Evolutionary conservation across 2,797 vertebrate genomes (phyloP).

Genomic region (Myripristis murdjan): DNA sequence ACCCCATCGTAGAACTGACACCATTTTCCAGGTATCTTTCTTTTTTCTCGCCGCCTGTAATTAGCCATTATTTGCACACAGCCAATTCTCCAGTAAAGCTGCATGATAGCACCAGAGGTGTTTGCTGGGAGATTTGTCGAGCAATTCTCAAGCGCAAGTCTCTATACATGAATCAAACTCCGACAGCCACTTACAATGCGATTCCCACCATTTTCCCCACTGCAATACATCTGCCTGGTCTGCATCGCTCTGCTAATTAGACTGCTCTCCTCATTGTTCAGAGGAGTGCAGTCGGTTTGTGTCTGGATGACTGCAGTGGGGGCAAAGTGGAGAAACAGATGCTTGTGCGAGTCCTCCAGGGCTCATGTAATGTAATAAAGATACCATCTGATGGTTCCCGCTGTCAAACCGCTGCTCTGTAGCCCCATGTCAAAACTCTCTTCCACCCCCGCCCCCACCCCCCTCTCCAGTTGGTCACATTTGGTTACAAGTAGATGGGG

Average conservation of each 20-base stretch:
- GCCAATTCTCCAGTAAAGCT: no score
- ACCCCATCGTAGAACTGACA: no score
- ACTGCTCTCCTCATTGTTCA: conserved; percentile 47
- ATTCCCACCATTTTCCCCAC: neutral
- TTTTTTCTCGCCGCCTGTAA: no score
- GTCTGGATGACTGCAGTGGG: conserved; percentile 59
- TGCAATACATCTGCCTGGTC: conserved; percentile 19
- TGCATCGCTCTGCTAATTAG: conserved; percentile 47
- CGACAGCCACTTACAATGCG: neutral
- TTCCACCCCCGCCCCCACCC: conserved; percentile 25
- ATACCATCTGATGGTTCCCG: conserved; percentile 82
- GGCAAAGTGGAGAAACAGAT: conserved; percentile 74
- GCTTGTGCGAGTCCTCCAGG: conserved; percentile 71
- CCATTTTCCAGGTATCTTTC: no score
- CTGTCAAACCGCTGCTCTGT: conserved; percentile 76
- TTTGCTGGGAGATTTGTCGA: no score
- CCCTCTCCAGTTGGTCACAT: conserved; percentile 62
- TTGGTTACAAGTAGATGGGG: conserved; percentile 60
- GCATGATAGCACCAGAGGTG: no score
- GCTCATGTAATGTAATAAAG: conserved; percentile 78
- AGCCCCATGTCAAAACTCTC: conserved; percentile 59
- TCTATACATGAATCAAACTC: neutral
- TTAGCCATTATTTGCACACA: no score
- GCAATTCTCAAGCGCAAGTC: no score
- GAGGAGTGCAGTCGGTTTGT: conserved; percentile 51